These are phyloP conservation scores for Drosophila tani DNA, from an alignment of 1,140 invertebrate genomes.

Conservation along the genomic window DNA sequence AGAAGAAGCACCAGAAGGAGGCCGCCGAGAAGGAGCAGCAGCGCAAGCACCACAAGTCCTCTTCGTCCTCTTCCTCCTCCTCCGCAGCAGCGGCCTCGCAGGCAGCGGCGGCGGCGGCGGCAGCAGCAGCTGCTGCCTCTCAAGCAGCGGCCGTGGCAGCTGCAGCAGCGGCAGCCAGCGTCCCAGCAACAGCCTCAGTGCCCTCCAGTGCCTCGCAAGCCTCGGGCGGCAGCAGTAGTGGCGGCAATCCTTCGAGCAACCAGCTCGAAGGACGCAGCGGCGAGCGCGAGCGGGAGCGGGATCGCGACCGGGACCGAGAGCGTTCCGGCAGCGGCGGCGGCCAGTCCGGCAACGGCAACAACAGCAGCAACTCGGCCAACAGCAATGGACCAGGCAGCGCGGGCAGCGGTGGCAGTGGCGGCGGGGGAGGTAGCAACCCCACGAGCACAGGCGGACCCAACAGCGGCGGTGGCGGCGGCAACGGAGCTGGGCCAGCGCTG, in stretches of 20 bases:
- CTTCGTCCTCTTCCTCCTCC: slow-evolving; percentile 32
- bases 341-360: slow-evolving; percentile 36
- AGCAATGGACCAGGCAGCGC: slow-evolving; percentile 72
- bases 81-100: no score
- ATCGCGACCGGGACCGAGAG: slow-evolving; percentile 27
- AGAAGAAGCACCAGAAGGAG: slow-evolving; percentile 92
- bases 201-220: slow-evolving; percentile 2
- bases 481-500: no score
- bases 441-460: slow-evolving; percentile 49
- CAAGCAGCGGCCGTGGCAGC: slow-evolving; percentile 19
- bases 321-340: slow-evolving; percentile 48
- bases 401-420: slow-evolving; percentile 58
- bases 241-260: slow-evolving; percentile 4
- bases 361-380: slow-evolving; percentile 66
- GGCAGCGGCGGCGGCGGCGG: slow-evolving; percentile 24
- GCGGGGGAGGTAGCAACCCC: slow-evolving; percentile 32
- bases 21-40: slow-evolving; percentile 87
- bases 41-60: slow-evolving; percentile 87
- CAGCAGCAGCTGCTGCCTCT: slow-evolving; percentile 24
- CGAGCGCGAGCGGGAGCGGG: slow-evolving; percentile 41
- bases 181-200: slow-evolving; percentile 85
- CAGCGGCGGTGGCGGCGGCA: slow-evolving; percentile 38
- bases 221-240: slow-evolving; percentile 19
- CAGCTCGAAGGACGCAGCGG: slow-evolving; percentile 37
- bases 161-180: slow-evolving; percentile 7